Evolutionary conservation across 1,140 invertebrate species (phyloP), one percentile per base, ranked within the genome.

Genomic region (Andrena cerasifolii): DNA sequence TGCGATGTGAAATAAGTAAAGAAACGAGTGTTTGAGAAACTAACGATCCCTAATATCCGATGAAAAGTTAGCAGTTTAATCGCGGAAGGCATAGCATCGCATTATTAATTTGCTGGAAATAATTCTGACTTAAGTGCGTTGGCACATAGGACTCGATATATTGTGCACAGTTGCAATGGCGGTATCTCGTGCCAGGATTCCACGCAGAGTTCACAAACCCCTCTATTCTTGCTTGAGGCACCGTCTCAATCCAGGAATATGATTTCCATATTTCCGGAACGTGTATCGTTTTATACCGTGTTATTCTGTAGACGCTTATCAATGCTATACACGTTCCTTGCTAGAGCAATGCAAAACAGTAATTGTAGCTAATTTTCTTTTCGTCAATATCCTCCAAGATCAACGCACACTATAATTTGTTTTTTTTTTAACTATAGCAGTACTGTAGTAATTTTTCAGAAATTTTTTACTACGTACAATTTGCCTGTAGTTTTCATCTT

Each of bases 131-230:
- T 68, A 68, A 56, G 66, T 21, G 36, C 36, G 45, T 21, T 71
- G 68, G 68, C 68, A 26, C 54, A 26, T 59, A 43, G 16, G 33
- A 16, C 31, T 28, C 26, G 36, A 62, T 73, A 51, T 53, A 63
- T 31, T n/a, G 21, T 63, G 45, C 16, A 36, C 47, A 43, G 54
- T 24, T 49, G n/a, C 43, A 71, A 71, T 56, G 43, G 43, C 54
- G n/a, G 56, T 71, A 33, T 65, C 59, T 74, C 71, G 71, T 74
- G 71, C 71, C 61, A 74, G 59, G n/a, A 74, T 53, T 54, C 31
- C n/a, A 18, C 33, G 24, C 31, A 31, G 33, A 74, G 59, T 74
- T 65, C 51, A 43, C 47, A 65, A 65, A 74, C 59, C 61, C 43
- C 8, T 43, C 53, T 61, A 71, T 61, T 71, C 58, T 73, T 73